phyloP scores from a whole-genome alignment of 2,797 vertebrate genomes.

The Heterohyrax brucei region DNA sequence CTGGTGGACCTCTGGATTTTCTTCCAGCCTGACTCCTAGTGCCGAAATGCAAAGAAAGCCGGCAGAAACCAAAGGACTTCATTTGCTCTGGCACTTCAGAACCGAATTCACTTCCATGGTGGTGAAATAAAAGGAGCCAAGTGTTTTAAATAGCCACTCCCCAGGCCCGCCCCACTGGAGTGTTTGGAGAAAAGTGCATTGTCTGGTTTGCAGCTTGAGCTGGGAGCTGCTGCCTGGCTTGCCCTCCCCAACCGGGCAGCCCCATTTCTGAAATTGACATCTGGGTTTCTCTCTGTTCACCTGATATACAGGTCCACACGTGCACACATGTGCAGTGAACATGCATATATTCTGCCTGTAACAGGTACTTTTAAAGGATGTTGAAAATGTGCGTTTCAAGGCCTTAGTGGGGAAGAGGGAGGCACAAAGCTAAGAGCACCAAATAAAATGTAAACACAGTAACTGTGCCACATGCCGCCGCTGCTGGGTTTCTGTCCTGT shows the following conservation, averaged over 20 bases:
- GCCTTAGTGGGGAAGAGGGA: conserved; percentile 1
- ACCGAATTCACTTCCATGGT: conserved; percentile 92
- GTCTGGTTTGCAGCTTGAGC: conserved; percentile 91
- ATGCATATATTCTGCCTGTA: conserved; percentile 10
- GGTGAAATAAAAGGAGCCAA: conserved; percentile 95
- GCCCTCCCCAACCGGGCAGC: conserved; percentile 92
- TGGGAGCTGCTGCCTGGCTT: conserved; percentile 89
- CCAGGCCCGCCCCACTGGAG: conserved; percentile 92
- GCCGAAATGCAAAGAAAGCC: conserved; percentile 89
- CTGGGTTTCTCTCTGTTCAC: conserved; percentile 97
- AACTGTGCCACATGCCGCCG: conserved; percentile 89
- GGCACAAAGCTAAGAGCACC: conserved; percentile 87
- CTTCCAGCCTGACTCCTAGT: conserved; percentile 67
- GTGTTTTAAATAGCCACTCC: conserved; percentile 94
- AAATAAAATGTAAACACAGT: conserved; percentile 94
- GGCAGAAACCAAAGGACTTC: conserved; percentile 92
- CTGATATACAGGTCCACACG: conserved; percentile 88
- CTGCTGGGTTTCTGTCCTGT: conserved; percentile 94
- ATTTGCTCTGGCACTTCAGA: conserved; percentile 92
- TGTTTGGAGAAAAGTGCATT: conserved; percentile 94
- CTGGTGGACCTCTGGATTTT: conserved; percentile 60
- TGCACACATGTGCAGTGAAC: neutral
- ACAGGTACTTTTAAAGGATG: neutral
- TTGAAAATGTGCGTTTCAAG: conserved; percentile 51
- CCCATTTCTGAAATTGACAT: conserved; percentile 95